Base-by-base conservation (phyloP, 1,140 invertebrate genomes). In the Trichogramma pretiosum region DNA sequence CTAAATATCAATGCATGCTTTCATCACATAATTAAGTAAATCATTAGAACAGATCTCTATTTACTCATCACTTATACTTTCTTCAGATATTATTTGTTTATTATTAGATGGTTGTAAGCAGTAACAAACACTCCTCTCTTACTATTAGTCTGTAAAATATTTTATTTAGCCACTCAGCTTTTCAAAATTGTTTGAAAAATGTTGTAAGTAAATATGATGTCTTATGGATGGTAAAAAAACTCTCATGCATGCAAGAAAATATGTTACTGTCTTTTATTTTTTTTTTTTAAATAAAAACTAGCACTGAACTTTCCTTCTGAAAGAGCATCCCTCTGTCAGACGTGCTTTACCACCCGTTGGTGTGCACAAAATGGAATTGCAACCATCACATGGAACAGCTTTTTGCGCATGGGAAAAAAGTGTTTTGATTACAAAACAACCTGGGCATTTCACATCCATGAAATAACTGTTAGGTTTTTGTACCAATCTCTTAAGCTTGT, bases 371-470 rank as follows among this genome's bases (percentile, higher is more conserved):
- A 98, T 95, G 48, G 92, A 98, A 44, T 91, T 90, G 73, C 96
- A 99, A 52, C 95, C 95, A 57, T 93, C 90, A 77, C 96, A 99
- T 59, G 95, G 85, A 32, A 99, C 95, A 48, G 96, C 92, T 61
- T 87, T 93, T 73, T 98, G 95, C 38, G 96, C 95, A 78, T 99
- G 96, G 70, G 91, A 96, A 73, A 99, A 99, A 55, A 99, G 94
- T 48, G 94, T 98, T 58, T 93, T 98, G 57, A 99, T 99, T 68
- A 94, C 97, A 73, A 96, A 97, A 72, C 96, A 99, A 50, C 93
- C 93, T 50, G 95, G 95, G 70, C 96, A 99, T 79, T 99, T 99
- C 8, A 99, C 96, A 78, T 99, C 96, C 95, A 99, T 99, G 73
- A 99, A 99, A 70, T 94, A 99, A 56, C 93, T 97, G 74, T 99